A percentile compares a stretch with the other conserved stretches of the same genome.
Conservation (phyloP, 92 coral and sea anemone species). For the Porites divaricata region DNA sequence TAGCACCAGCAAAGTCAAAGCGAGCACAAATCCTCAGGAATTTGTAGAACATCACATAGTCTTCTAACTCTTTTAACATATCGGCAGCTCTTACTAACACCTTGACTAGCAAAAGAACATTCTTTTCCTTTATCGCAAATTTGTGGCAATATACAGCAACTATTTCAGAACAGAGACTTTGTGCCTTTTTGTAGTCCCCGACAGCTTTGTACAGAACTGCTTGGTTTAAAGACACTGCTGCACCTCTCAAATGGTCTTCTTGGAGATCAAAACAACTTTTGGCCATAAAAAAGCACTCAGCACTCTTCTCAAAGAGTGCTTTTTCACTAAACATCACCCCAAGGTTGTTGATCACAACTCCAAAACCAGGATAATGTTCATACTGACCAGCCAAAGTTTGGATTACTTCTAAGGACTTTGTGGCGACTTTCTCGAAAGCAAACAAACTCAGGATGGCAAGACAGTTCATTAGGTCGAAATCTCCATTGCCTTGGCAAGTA, state of each 20-base stretch:
- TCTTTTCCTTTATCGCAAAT: neutral
- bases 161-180: neutral
- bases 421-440: neutral
- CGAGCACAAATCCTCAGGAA: neutral
- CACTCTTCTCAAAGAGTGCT: neutral
- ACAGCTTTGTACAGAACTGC: neutral
- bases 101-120: neutral
- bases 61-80: neutral
- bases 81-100: neutral
- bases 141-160: neutral
- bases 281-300: neutral
- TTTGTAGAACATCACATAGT: neutral
- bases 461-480: too few relatives aligned
- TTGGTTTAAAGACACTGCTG: neutral
- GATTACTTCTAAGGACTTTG: neutral
- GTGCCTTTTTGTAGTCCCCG: neutral
- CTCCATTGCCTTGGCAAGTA: neutral
- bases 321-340: slow-evolving; percentile 11
- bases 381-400: neutral
- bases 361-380: neutral
- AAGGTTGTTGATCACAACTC: neutral
- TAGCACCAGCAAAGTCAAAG: neutral
- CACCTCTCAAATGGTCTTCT: slow-evolving; percentile 7
- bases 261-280: neutral
- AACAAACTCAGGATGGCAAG: neutral